Evolutionary conservation across 2,888 invertebrate genomes (phyloP), one percentile per base, ranked within the genome.

Genomic region (Acrocera orbiculus): DNA sequence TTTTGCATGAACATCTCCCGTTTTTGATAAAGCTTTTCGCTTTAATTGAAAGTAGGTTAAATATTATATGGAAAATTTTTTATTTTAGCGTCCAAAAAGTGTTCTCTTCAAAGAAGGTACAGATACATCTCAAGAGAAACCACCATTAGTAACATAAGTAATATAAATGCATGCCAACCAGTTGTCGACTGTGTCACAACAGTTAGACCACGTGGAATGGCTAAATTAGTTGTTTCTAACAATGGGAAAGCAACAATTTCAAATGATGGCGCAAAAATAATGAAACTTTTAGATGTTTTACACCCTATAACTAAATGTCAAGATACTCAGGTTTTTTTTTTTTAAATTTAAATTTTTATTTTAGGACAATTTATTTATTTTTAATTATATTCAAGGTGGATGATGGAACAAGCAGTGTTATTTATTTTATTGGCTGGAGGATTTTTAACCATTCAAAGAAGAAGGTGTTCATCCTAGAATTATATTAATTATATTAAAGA

Each of bases 261-360:
- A 2, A 99, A 99, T 54, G 98, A 99, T 63, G 98, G 98, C 10
- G 98, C 98, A 5, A 99, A 98, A 1, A 96, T 99, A 41, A 76
- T 99, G 73, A 96, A 95, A 63, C 69, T 93, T n/a, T 56, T 99
- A 47, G 95, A 99, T 51, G 82, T 99, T 49, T 77, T 98, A 15
- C 98, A 98, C 61, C 98, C 98, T 53, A 98, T 99, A 46, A 98
- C 98, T 15, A 93, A 92, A 58, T 96, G 96, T 25, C 98, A 99
- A 58, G 95, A 95, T 69, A 89, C 89, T 16, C 95, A 95, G 76
- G 93, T 80, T n/a, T 83, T 53, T 60, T 42, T 32, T 49, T 9
- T 9, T 9, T 25, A 4, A 9, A 16, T 23, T 8, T 31, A n/a
- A 7, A 11, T n/a, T 24, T 3, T 24, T 4, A 10, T 4, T 19